Conservation (phyloP, 2,888 invertebrate species). For the Acanthococcus lagerstroemiae region DNA sequence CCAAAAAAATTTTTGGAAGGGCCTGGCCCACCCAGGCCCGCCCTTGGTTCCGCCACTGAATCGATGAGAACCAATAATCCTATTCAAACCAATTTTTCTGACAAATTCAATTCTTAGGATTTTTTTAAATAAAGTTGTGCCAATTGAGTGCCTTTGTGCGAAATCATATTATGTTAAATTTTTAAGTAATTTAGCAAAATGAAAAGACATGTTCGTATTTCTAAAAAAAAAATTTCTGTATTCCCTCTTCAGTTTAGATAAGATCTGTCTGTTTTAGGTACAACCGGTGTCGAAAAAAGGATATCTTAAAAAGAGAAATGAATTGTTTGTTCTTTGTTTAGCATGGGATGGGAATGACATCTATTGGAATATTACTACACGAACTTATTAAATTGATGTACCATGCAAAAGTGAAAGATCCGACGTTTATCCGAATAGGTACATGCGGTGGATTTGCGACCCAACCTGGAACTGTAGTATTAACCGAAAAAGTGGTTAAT, state of each 20-base stretch:
- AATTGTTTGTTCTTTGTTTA: constrained; percentile 43
- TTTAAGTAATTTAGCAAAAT: not conserved
- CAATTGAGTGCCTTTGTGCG: too few species aligned
- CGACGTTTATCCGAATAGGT: constrained; percentile 81
- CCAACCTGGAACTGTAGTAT: constrained; percentile 86
- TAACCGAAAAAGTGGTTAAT: constrained; percentile 85
- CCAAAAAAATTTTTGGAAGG: too few species aligned
- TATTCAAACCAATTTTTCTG: too few species aligned
- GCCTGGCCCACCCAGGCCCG: too few species aligned
- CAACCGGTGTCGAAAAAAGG: not conserved
- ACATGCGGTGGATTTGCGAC: constrained; percentile 90
- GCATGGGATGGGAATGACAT: constrained; percentile 98
- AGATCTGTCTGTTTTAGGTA: too few species aligned
- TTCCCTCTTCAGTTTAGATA: not conserved
- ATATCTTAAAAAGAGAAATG: constrained; percentile 36
- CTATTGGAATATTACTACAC: constrained; percentile 87
- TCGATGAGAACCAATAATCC: too few species aligned
- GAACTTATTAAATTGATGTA: constrained; percentile 94
- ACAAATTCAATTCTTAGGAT: too few species aligned
- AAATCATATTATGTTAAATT: too few species aligned
- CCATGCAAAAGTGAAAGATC: constrained; percentile 77
- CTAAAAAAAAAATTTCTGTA: not conserved
- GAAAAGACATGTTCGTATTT: not conserved
- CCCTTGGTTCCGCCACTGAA: too few species aligned
- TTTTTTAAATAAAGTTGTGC: too few species aligned